Evolutionary conservation across 2,797 vertebrate genomes (phyloP).

Genomic region (Paramormyrops hopkinsi): DNA sequence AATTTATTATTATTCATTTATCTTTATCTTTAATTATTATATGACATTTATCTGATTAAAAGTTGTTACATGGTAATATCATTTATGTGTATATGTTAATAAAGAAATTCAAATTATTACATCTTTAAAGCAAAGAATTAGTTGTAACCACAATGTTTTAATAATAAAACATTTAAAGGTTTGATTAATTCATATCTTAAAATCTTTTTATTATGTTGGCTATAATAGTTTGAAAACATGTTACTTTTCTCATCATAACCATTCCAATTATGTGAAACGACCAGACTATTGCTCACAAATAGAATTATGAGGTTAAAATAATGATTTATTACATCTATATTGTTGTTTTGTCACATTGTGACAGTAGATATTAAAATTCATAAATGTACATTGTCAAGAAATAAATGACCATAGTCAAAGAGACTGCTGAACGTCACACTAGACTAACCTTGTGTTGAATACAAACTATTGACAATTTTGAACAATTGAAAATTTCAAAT

Average conservation of each 20-base stretch:
- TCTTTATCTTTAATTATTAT: background rate
- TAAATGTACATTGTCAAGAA: background rate
- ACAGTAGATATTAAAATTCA: background rate
- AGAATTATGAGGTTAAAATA: background rate
- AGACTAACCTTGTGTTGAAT: background rate
- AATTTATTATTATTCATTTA: background rate
- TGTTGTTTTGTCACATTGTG: background rate
- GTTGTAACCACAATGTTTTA: background rate
- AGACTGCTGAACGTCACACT: background rate
- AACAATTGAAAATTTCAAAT: background rate
- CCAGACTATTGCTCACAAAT: background rate
- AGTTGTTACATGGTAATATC: background rate
- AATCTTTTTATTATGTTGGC: background rate
- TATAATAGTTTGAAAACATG: background rate
- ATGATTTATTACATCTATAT: conserved; percentile 4
- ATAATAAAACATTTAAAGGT: background rate
- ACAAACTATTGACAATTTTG: background rate
- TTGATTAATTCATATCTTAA: background rate
- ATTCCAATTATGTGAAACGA: background rate
- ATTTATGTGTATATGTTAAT: background rate
- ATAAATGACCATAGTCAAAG: background rate
- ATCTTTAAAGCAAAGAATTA: conserved; percentile 2
- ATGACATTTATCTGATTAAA: background rate
- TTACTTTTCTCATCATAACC: background rate
- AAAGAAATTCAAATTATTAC: background rate